Evolutionary conservation across 2,797 vertebrate species (phyloP).

Genomic region (Neostethus bicornis): DNA sequence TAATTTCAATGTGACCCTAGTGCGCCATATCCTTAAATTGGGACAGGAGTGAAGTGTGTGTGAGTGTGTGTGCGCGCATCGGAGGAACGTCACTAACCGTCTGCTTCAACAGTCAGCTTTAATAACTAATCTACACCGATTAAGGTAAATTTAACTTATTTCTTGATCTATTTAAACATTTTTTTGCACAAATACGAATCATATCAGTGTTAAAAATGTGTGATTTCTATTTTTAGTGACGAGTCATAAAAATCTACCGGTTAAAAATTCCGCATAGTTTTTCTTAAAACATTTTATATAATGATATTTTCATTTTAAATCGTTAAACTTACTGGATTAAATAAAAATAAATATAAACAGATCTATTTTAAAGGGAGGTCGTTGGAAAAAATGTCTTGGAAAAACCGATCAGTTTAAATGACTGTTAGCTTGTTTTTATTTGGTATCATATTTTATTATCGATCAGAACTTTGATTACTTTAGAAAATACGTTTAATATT

Average conservation of each 20-base stretch:
- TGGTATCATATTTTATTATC: too few relatives aligned
- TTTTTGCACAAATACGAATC: too few relatives aligned
- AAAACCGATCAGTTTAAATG: conserved; percentile 11
- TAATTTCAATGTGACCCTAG: conserved; percentile 60
- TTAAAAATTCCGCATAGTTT: too few relatives aligned
- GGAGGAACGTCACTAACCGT: conserved; percentile 12
- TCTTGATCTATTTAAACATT: neutral
- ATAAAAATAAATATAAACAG: conserved; percentile 26
- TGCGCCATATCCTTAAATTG: conserved; percentile 69
- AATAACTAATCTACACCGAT: conserved; percentile 23
- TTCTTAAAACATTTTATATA: too few relatives aligned
- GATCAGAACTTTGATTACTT: too few relatives aligned
- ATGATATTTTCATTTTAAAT: too few relatives aligned
- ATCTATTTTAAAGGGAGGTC: conserved; percentile 14
- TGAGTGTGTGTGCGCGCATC: conserved; percentile 24
- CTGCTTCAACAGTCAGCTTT: conserved; percentile 46
- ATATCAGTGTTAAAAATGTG: too few relatives aligned
- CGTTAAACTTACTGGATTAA: neutral
- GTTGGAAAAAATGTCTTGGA: conserved; percentile 4
- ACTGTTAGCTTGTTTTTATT: too few relatives aligned
- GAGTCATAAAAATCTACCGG: too few relatives aligned
- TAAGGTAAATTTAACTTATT: conserved; percentile 48
- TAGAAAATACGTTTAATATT: too few relatives aligned
- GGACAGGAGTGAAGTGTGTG: conserved; percentile 63
- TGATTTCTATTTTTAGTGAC: too few relatives aligned